Base-by-base conservation (phyloP, 1,140 invertebrate species). In the Hydropsyche tenuis region DNA sequence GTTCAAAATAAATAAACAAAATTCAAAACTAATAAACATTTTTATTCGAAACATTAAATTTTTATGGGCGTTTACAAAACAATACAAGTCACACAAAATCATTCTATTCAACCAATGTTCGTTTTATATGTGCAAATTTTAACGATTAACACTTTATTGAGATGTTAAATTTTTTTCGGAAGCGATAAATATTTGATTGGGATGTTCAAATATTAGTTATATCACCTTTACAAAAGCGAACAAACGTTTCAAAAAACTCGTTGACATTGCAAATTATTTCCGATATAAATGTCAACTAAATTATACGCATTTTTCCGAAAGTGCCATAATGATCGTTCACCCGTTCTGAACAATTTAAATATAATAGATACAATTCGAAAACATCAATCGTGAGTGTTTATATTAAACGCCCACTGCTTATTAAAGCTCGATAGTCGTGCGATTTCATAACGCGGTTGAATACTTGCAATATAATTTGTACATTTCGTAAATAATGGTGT, bases 251-350 rank as follows among this genome's bases (percentile, higher is more conserved):
- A 60, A 23, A 23, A 60, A 60, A 60, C 56, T 60, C 20, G 56
- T 60, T 60, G 56, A 60, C 56, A 60, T 60, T 60, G 56, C 14
- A 23, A 4, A 12, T 22, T 25, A 23, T 23, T 60, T 60, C 23
- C 56, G 56, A 23, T 23, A 23, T 23, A 25, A 60, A 60, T 53
- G 48, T 53, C 48, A 53, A 53, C 48, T 14, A 7, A 53, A 53
- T 53, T 53, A 53, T 53, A 20, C 48, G 48, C 16, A 53, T 53
- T 53, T 53, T 18, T 53, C 18, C 6, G 18, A 53, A 53, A 53
- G n/a, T 20, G 48, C 48, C n/a, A 53, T 20, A 53, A 53, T 18
- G 48, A 53, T 18, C 20, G 20, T 53, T 53, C 20, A 53, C 48
- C 20, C 48, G 20, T 3, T 7, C 6, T 20, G 48, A 18, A 53